Evolutionary conservation across 2,797 vertebrate genomes (phyloP).

Genomic region (Cynopterus sphinx): DNA sequence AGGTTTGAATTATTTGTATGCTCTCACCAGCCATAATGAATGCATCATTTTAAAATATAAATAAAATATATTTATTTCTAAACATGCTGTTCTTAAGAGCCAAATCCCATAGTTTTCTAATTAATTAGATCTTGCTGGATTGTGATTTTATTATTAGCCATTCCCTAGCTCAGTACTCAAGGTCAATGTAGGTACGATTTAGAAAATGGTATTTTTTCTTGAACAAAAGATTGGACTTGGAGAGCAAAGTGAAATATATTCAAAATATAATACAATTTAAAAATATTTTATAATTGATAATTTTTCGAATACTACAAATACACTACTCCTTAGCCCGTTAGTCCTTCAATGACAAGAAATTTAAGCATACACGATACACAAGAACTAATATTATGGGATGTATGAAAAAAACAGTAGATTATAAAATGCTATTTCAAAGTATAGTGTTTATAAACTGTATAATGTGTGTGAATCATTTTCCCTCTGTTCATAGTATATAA

Average conservation of each 20-base stretch:
- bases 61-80: conserved; percentile 56
- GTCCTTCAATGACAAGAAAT: neutral
- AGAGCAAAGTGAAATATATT: conserved; percentile 33
- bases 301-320: neutral
- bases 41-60: conserved; percentile 55
- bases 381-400: neutral
- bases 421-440: neutral
- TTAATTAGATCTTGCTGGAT: conserved; percentile 47
- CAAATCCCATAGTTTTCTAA: conserved; percentile 49
- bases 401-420: neutral
- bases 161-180: conserved; percentile 57
- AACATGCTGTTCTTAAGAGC: conserved; percentile 66
- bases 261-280: neutral
- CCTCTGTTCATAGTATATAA: neutral
- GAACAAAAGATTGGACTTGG: conserved; percentile 11
- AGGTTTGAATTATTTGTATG: conserved; percentile 52
- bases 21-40: conserved; percentile 28
- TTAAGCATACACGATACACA: neutral
- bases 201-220: conserved; percentile 43
- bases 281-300: conserved; percentile 32
- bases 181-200: conserved; percentile 32
- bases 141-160: conserved; percentile 47
- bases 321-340: neutral
- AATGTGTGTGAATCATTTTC: neutral
- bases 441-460: neutral